Base-by-base conservation (phyloP, 2,113 vertebrate species). In the Psammodynastes pulverulentus region DNA sequence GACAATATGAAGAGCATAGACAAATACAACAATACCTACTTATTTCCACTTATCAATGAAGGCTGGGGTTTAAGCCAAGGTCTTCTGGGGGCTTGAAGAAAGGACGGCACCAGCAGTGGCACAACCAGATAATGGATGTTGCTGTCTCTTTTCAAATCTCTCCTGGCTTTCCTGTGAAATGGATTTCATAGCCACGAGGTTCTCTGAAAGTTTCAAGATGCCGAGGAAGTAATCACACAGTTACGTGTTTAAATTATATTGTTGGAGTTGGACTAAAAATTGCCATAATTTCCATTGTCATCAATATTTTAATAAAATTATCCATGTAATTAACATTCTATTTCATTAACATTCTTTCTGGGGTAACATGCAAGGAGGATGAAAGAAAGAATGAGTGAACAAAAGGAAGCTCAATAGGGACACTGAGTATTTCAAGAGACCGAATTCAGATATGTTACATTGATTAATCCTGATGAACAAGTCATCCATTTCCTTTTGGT, bases 261-360 rank as follows among this genome's bases (percentile, higher is more conserved):
- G 51, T 53, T 85, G 67, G 49, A 43, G 26, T 46, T 51, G 86
- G 9, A 46, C 84, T 12, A 13, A 85, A 90, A 43, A 85, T 19
- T 89, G 56, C 94, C 95, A 95, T 93, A 93, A 95, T 94, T 95
- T 49, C 3, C 95, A 95, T 96, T 91, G 26, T 95, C 93, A 93
- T 49, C 67, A 95, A 86, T 92, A 95, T 95, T 79, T 79, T 79
- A 39, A 79, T 79, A 79, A 79, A 79, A 39, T 79, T 43, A 79
- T 79, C 72, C 72, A 79, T 79, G 34, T 43, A 79, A 43, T 79
- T 79, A 43, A 96, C 92, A 92, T 39, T 0, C 92, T 86, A 93
- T 95, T 95, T 95, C 92, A 93, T 95, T 95, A 95, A 96, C 94
- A 93, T 0, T 0, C 12, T 94, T 86, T 88, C 54, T 17, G 13